Evolutionary conservation across 2,888 invertebrate genomes (phyloP).

Genomic region (Anarsia innoxiella): DNA sequence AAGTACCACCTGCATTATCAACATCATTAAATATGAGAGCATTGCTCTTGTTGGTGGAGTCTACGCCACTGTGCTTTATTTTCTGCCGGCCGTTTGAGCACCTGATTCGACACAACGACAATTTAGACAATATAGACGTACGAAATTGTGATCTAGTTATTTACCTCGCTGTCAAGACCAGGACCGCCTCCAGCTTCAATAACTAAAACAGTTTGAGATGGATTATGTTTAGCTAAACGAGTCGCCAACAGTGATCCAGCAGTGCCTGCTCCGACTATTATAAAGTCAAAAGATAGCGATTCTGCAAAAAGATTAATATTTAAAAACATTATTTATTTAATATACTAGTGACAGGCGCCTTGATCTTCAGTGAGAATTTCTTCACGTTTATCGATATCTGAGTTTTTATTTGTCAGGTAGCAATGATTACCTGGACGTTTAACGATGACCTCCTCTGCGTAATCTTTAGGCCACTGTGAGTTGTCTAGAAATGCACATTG

Average conservation of each 20-base stretch:
- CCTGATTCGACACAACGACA: no score
- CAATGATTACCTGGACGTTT: constrained; percentile 22
- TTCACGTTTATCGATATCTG: background rate
- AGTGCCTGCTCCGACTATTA: constrained; percentile 71
- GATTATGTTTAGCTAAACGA: constrained; percentile 37
- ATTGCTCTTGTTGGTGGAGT: no score
- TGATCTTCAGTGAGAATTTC: background rate
- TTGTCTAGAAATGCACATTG: constrained; percentile 69
- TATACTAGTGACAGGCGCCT: no score
- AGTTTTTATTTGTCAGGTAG: constrained; percentile 2
- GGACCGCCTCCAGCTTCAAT: constrained; percentile 69
- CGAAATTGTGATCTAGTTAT: no score
- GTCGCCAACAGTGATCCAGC: constrained; percentile 73
- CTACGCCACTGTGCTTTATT: no score
- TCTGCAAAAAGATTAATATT: constrained; percentile 27
- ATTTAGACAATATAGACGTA: no score
- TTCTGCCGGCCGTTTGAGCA: no score
- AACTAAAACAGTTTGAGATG: constrained; percentile 42
- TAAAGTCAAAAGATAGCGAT: constrained; percentile 51
- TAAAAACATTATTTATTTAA: no score
- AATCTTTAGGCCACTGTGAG: constrained; percentile 68
- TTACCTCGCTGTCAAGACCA: constrained; percentile 55
- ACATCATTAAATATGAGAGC: no score
- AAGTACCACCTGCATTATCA: no score
- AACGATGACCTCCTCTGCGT: constrained; percentile 26